Conservation (phyloP, 2,113 vertebrate species). For the Hydropotes inermis region DNA sequence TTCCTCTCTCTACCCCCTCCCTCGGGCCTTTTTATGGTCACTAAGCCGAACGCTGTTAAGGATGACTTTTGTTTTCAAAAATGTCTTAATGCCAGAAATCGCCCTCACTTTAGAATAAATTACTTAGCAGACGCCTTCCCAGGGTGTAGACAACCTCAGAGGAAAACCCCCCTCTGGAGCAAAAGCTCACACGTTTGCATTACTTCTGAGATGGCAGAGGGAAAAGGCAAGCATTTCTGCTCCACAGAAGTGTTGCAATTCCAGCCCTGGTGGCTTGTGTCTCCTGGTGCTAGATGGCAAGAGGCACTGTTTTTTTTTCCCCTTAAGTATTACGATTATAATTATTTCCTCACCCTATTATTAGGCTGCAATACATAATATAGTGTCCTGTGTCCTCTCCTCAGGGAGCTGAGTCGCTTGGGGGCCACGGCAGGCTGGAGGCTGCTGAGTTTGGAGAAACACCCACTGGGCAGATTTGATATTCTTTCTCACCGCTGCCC, state of each 20-base stretch:
- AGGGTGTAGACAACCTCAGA: not conserved
- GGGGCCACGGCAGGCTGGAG: not conserved
- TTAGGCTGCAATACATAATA: not conserved
- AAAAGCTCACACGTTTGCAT: slow-evolving; percentile 14
- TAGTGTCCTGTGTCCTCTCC: not conserved
- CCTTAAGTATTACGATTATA: not conserved
- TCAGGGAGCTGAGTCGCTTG: not conserved
- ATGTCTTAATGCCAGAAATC: slow-evolving; percentile 12
- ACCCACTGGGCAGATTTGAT: not conserved
- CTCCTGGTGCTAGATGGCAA: not conserved
- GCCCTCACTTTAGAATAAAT: slow-evolving; percentile 8
- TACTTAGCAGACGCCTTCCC: slow-evolving; percentile 25
- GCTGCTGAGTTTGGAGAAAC: not conserved
- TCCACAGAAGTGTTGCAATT: not conserved
- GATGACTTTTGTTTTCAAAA: slow-evolving; percentile 8
- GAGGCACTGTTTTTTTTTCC: not conserved
- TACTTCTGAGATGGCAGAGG: not conserved
- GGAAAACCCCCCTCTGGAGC: slow-evolving; percentile 43
- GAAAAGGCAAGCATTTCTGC: not conserved
- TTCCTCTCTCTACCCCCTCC: not conserved
- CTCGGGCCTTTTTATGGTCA: slow-evolving; percentile 38
- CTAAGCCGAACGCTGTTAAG: not conserved
- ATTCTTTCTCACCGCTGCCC: not conserved
- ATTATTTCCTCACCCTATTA: not conserved
- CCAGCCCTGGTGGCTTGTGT: not conserved